Percentiles rank a stretch among this genome's conserved stretches.
Conservation (phyloP, 1,140 invertebrate species). For the Bombus sibiricus region DNA sequence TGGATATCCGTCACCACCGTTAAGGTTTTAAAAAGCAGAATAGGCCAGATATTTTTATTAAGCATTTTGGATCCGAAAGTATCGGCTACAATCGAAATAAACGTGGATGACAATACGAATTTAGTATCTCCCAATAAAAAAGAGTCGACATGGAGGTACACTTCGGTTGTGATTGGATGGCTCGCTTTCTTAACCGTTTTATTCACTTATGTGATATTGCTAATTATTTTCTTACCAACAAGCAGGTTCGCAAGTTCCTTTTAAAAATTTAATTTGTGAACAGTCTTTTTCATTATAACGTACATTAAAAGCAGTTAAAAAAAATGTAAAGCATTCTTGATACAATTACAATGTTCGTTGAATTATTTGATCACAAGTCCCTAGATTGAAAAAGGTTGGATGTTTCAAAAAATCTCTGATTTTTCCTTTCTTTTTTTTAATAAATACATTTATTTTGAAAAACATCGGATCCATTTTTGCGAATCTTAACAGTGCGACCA, state of each 20-base stretch:
- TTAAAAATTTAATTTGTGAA: not conserved
- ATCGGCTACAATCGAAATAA: conserved; percentile 66
- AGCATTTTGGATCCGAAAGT: conserved; percentile 73
- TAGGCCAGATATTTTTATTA: conserved; percentile 71
- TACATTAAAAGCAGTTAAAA: not conserved
- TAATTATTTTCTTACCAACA: conserved; percentile 63
- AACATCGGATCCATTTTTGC: conserved; percentile 53
- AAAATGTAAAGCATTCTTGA: not conserved
- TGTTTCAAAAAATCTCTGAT: not conserved
- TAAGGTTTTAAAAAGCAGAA: conserved; percentile 64
- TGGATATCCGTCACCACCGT: conserved; percentile 62
- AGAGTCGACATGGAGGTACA: conserved; percentile 62
- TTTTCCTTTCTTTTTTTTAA: conserved; percentile 39
- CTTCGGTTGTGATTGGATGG: conserved; percentile 68
- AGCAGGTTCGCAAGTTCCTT: not conserved
- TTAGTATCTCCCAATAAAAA: conserved; percentile 55
- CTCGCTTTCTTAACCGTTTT: conserved; percentile 62
- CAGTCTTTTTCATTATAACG: not conserved
- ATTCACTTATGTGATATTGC: conserved; percentile 65
- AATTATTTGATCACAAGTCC: not conserved
- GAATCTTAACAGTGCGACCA: conserved; percentile 46
- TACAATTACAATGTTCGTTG: not conserved
- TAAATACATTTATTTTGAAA: conserved; percentile 74
- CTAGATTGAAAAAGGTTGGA: not conserved
- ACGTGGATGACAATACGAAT: conserved; percentile 70